Percentiles rank a stretch among this genome's conserved stretches.
Evolutionary conservation across 2,888 invertebrate genomes (phyloP).

Genomic region (Torymus tubicola): DNA sequence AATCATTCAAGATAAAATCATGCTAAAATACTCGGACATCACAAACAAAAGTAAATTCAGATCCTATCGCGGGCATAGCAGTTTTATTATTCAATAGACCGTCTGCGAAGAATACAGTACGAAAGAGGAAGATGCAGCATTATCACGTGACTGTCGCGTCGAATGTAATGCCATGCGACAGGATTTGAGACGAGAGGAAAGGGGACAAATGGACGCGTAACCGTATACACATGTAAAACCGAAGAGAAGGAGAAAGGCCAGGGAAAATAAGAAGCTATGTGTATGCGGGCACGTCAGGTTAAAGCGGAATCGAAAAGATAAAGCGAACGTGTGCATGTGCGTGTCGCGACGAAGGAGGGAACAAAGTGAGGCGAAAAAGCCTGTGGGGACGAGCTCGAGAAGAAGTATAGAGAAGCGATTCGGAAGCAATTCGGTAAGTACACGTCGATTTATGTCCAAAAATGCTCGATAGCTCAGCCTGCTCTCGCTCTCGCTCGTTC

Average conservation of each 20-base stretch:
- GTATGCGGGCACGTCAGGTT: background rate
- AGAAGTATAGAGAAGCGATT: conserved; percentile 67
- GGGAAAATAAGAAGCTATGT: conserved; percentile 10
- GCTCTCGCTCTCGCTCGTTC: conserved; percentile 43
- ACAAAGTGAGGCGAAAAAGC: conserved; percentile 39
- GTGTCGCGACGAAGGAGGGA: background rate
- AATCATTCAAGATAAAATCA: no score
- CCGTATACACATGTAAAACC: conserved; percentile 1
- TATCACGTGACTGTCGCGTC: background rate
- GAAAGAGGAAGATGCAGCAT: no score
- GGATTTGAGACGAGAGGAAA: background rate
- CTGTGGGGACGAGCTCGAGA: conserved; percentile 38
- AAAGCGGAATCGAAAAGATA: conserved; percentile 23
- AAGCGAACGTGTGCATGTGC: background rate
- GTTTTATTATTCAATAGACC: no score
- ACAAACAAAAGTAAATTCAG: no score
- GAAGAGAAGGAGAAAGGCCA: background rate
- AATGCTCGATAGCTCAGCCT: conserved; percentile 71
- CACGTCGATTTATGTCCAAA: conserved; percentile 73
- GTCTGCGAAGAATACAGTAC: no score
- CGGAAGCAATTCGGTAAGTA: conserved; percentile 75
- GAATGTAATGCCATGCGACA: background rate
- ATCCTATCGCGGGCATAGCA: no score
- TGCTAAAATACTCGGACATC: no score
- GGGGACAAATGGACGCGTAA: no score